Base-by-base conservation (phyloP, 2,113 vertebrate species). In the Hippocampus comes region DNA sequence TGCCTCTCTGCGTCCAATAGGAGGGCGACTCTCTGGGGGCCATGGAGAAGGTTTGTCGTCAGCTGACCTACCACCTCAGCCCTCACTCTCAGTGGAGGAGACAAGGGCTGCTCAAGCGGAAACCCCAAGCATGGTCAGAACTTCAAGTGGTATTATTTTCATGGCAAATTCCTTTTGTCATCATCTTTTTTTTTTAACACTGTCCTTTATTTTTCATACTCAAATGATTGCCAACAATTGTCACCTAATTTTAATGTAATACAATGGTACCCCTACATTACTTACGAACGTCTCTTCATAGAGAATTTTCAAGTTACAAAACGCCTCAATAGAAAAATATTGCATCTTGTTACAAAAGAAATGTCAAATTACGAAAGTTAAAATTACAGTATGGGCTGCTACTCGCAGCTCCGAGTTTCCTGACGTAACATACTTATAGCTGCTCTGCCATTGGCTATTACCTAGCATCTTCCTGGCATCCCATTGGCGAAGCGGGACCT, bases 41-140 rank as follows among this genome's bases (percentile, higher is more conserved):
- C 49, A 96, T 97, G 95, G 97, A 99, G 91, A 99, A 98, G 90
- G 95, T 99, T 9, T 98, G 97, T 89, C 90, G 97, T 67, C 97
- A 99, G 93, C 94, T 99, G 90, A 97, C 95, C 23, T 98, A 99
- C 86, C 97, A 98, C 87, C 97, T 98, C 75, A 99, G 97, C 89
- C 97, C 97, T 0, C 97, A 98, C 84, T 96, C 97, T 0, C 96
- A 94, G 91, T 98, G 96, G 95, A 93, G 94, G 83, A 94, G 95
- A 49, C 95, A 95, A 59, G 96, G 97, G 66, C 90, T 97, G 74
- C 90, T 95, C 69, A 98, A 96, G 92, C 95, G 96, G 92, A 98
- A 98, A 84, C 96, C 97, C 0, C 97, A 98, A 89, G 92, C 95
- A 72, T 98, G 96, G 97, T 98, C 91, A 96, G 95, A 63, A 34